A percentile compares a stretch with the other conserved stretches of the same genome.
Conservation (phyloP, 1,140 invertebrate genomes). For the Apis dorsata region DNA sequence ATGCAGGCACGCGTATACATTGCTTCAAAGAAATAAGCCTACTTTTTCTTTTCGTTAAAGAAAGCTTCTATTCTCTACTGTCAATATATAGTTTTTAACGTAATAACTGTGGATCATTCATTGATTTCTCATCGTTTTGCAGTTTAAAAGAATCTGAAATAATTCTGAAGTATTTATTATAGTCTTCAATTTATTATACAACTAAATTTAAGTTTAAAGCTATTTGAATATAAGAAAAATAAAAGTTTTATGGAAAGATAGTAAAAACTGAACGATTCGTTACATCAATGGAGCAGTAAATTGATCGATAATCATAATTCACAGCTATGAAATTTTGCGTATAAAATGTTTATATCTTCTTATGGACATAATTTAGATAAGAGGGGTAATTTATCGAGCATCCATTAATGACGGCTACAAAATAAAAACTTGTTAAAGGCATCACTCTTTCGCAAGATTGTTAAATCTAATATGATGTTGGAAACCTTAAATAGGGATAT, state of each 20-base stretch:
- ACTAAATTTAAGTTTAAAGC: too few species aligned
- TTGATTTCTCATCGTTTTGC: too few species aligned
- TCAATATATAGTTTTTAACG: too few species aligned
- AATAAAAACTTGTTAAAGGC: not conserved
- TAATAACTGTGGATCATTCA: not conserved
- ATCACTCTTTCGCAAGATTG: not conserved
- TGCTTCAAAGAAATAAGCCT: not conserved
- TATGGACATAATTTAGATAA: slow-evolving; percentile 19
- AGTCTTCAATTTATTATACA: too few species aligned
- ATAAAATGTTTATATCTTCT: not conserved
- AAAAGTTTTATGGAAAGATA: too few species aligned
- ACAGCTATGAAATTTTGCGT: not conserved
- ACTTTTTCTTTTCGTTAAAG: not conserved
- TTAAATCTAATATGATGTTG: not conserved
- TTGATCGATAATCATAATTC: slow-evolving; percentile 33
- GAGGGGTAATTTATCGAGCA: not conserved
- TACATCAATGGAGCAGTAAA: not conserved
- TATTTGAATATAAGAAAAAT: too few species aligned
- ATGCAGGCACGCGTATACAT: not conserved
- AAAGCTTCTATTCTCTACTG: not conserved
- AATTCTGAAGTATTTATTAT: too few species aligned
- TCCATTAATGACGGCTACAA: not conserved
- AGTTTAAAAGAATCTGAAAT: too few species aligned
- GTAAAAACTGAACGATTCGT: too few species aligned
- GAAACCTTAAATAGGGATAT: slow-evolving; percentile 1